Evolutionary conservation across 2,797 vertebrate species (phyloP), one percentile per base, ranked within the genome.

Genomic region (Artibeus lituratus): DNA sequence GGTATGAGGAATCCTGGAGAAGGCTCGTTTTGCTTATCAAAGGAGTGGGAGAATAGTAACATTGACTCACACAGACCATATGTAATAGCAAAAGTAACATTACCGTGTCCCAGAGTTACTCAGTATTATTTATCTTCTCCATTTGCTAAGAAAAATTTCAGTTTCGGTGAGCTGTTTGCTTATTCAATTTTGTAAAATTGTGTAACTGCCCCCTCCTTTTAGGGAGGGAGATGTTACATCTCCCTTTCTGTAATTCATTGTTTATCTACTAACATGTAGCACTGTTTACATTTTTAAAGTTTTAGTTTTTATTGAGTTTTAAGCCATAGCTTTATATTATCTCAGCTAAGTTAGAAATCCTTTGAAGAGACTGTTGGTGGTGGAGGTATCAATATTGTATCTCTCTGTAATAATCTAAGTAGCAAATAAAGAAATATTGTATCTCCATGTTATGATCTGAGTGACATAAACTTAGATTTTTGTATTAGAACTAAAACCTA

Each of bases 141-240:
- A 11, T 73, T 94, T 84, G 51, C 62, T 77, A 93, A 92, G 91
- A 67, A 93, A 44, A n/a, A 86, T 93, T 80, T 83, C 85, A 86
- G 80, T 90, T 97, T 96, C 69, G 55, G 76, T 94, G 90, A 91
- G n/a, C 35, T 89, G n/a, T 87, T 87, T 90, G 70, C 15, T 87
- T 74, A 89, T 88, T 94, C 74, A 51, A 89, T n/a, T 89, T 94
- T 67, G 73, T 92, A 67, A 96, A 94, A 42, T 90, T 86, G 57
- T 88, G 74, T 94, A 77, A 69, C 90, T 87, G 24, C 18, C 82
- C 44, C 80, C 42, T 88, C 7, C 55, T 67, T 69, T 82, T n/a
- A 76, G 35, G 59, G 81, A 26, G 39, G 7, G 39, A 42, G 39
- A 42, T 62, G 81, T 87, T 86, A 92, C 9, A 87, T 74, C 62